A percentile compares a stretch with the other conserved stretches of the same genome.
phyloP scores from a whole-genome alignment of 2,113 vertebrate species.

The Bucco capensis region DNA sequence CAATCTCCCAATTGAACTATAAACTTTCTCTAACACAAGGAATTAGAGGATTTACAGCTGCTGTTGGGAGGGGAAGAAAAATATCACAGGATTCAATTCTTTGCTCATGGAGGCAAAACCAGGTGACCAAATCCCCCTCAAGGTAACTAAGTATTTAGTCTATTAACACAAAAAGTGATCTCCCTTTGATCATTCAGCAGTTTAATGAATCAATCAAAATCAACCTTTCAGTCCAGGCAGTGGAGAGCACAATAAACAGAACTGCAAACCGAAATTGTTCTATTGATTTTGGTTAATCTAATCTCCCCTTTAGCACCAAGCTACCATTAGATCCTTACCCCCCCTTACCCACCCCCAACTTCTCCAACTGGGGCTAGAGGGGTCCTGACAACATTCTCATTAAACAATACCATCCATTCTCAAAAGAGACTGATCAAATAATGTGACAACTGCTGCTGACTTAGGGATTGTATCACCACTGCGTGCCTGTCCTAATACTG shows the following conservation, averaged over 20 bases:
- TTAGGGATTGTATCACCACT: neutral
- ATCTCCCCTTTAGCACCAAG: conserved; percentile 27
- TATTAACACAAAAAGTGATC: neutral
- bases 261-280: neutral
- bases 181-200: neutral
- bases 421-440: conserved; percentile 6
- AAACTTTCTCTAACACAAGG: neutral
- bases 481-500: neutral
- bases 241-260: conserved; percentile 29
- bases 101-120: neutral
- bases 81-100: neutral
- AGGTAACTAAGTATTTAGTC: neutral
- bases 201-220: conserved; percentile 44
- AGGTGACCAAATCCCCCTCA: neutral
- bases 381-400: neutral
- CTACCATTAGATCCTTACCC: conserved; percentile 22
- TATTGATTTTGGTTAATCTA: conserved; percentile 64
- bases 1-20: neutral
- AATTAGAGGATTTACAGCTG: neutral
- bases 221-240: neutral
- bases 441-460: neutral
- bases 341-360: neutral
- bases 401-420: conserved; percentile 18
- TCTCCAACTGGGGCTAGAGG: neutral
- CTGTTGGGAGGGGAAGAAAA: rapidly evolving